Evolutionary conservation across 2,888 invertebrate species (phyloP).

Genomic region (Hirtodrosophila trivittata): DNA sequence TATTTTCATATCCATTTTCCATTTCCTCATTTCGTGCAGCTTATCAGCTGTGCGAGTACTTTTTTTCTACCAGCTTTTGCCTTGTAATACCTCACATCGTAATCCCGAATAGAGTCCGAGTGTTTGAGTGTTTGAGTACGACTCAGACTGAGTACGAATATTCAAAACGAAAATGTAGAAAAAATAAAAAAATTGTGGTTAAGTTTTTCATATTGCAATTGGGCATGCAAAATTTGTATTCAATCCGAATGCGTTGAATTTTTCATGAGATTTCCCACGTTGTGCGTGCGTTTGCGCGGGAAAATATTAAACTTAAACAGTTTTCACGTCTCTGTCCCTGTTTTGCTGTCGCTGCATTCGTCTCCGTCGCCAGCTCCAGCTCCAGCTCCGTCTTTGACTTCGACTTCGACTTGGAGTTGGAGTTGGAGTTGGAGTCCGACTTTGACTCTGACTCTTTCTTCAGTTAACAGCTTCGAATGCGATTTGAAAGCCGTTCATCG

Average conservation of each 20-base stretch:
- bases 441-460: constrained; percentile 48
- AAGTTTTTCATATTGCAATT: constrained; percentile 50
- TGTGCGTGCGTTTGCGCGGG: constrained; percentile 71
- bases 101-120: constrained; percentile 17
- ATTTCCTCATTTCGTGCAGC: constrained; percentile 45
- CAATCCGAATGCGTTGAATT: constrained; percentile 56
- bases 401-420: constrained; percentile 16
- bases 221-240: constrained; percentile 54
- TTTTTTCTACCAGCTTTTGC: constrained; percentile 24
- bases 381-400: constrained; percentile 2
- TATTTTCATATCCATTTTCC: neutral
- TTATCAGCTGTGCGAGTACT: constrained; percentile 35
- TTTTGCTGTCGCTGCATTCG: constrained; percentile 19
- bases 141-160: too few species aligned
- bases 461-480: constrained; percentile 69
- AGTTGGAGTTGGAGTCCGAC: too few species aligned
- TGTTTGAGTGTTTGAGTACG: neutral
- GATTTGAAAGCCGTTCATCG: constrained; percentile 65
- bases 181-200: constrained; percentile 4
- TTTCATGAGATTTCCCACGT: constrained; percentile 73
- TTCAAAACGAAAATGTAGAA: neutral
- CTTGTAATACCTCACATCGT: constrained; percentile 12
- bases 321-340: constrained; percentile 49
- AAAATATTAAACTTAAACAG: constrained; percentile 72
- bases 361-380: constrained; percentile 10